Base-by-base conservation (phyloP, 2,797 vertebrate species). In the Gymnothorax reevesii region DNA sequence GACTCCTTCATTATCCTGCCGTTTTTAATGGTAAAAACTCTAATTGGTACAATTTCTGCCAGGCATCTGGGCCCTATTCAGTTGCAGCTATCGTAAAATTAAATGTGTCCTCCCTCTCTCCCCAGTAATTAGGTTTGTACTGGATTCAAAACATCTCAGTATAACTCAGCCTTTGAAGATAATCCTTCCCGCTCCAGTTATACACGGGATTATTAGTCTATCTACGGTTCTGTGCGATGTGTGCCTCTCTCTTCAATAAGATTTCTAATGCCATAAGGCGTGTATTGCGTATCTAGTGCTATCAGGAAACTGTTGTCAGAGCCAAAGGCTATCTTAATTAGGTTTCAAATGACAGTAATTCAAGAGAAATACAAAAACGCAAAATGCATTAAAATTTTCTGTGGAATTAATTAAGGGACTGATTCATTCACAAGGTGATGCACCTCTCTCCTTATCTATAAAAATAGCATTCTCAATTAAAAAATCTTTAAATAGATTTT, bases 31-130 rank as follows among this genome's bases (percentile, higher is more conserved):
- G 59, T 60, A 2, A 8, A 79, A 22, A 42, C 49, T 86, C 57
- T 82, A 82, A 82, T 86, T 86, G 85, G 85, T 77, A 80, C 57
- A 49, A 25, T 22, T 79, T 59, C 75, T 60, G 42, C 75, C 15
- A n/a, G 3, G 33, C 73, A 49, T 13, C 55, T 42, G 71, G 25
- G 84, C 84, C 42, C 15, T 33, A 77, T 77, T 77, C 73, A 52
- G 73, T 20, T 22, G 25, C 73, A 12, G 2, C 55, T 12, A 57
- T 60, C 59, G 6, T 54, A 82, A 54, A 42, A 86, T 79, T 59
- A 73, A 85, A 79, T 71, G 9, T 57, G 25, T 42, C 0, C 80
- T 73, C 60, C 17, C 7, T 57, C 52, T 86, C 80, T 69, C 80
- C 69, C 20, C 60, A 57, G 85, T 71, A 57, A 86, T 83, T 86